A percentile compares a stretch with the other conserved stretches of the same genome.
phyloP scores from a whole-genome alignment of 2,888 invertebrate genomes.

The Anaspis maculata region DNA sequence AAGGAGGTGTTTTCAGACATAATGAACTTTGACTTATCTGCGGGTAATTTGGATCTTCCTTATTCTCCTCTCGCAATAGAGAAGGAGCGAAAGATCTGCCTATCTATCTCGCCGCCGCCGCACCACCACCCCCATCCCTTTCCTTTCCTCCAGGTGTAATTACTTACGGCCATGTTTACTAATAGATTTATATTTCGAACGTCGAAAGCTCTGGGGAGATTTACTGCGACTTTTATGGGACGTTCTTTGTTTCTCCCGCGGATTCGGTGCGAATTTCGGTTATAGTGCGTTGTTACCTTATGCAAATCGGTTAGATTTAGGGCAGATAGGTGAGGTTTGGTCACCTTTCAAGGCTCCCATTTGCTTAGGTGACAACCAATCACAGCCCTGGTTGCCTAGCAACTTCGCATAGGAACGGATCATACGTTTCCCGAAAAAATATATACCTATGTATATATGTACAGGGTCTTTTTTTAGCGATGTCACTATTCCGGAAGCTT shows the following conservation, averaged over 20 bases:
- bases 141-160: conserved; percentile 10
- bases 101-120: too few relatives aligned
- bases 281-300: conserved; percentile 22
- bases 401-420: too few relatives aligned
- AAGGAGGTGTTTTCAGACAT: conserved; percentile 12
- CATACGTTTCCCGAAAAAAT: too few relatives aligned
- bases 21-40: conserved; percentile 13
- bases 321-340: too few relatives aligned
- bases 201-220: conserved; percentile 7
- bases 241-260: conserved; percentile 8
- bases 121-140: too few relatives aligned
- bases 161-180: conserved; percentile 12
- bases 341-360: too few relatives aligned
- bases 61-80: conserved; percentile 1
- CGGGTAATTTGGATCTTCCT: conserved; percentile 11
- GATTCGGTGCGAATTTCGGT: conserved; percentile 8
- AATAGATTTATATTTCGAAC: conserved; percentile 13
- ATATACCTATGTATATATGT: too few relatives aligned
- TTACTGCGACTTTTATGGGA: conserved; percentile 11
- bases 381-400: too few relatives aligned
- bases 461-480: too few relatives aligned
- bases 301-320: conserved; percentile 25
- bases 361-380: too few relatives aligned
- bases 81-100: too few relatives aligned
- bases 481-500: too few relatives aligned